Base-by-base conservation (phyloP, 2,888 invertebrate genomes). In the Orchesellides sinensis region DNA sequence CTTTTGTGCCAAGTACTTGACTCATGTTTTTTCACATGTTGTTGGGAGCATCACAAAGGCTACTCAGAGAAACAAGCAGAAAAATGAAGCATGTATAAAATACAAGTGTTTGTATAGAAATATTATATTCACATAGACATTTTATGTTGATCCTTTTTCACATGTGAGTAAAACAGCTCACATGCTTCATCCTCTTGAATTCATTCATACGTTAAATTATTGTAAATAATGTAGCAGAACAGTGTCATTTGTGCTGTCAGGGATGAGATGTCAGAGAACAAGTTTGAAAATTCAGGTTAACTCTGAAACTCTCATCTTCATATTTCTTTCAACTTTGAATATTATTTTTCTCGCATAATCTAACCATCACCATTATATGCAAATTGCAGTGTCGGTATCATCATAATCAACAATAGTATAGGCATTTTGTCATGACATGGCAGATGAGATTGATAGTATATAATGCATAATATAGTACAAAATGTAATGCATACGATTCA, bases 171-270 rank as follows among this genome's bases (percentile, higher is more conserved):
- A 10, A 35, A 8, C 35, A 35, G 2, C 19, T 61, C 21, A 35
- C 35, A 61, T 63, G 63, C 14, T 63, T 21, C 23, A 63, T 59
- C 59, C 29, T 27, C 14, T 27, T 27, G 56, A 56, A 5, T 35
- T 63, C 63, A 63, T 63, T 40, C 63, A 63, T 63, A 12, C 40
- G 23, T 4, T 63, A 35, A 63, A 63, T 63, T 63, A 63, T 63
- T 63, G 40, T 63, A 63, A 63, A 63, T 63, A 40, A 63, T 63
- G 63, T 63, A 40, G 63, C 63, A 23, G 19, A 63, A 40, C 63
- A 63, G 40, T 63, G 63, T 63, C 63, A 63, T 40, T 63, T 59
- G 19, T 40, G 23, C 29, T 63, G 63, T 27, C 23, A 63, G 40
- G 40, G 14, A 21, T 19, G 61, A 61, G 61, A 61, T 61, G 61